Evolutionary conservation across 92 coral and sea anemone species (phyloP).

Genomic region (Bergia sp.): DNA sequence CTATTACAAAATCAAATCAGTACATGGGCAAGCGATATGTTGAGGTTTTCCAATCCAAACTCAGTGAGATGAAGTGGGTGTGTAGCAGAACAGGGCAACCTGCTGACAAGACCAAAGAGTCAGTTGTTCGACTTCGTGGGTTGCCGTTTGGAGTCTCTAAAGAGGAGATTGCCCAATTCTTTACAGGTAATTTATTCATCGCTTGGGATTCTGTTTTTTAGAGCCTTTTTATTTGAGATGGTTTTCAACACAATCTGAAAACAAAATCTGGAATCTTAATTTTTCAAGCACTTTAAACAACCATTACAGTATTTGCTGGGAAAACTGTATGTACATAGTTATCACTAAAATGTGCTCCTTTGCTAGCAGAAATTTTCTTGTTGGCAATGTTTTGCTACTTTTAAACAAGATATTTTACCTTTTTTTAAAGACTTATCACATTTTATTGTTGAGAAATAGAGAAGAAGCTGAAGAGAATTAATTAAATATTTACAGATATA

Average conservation of each 20-base stretch:
- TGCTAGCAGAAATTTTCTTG: no score
- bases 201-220: background rate
- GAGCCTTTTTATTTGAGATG: background rate
- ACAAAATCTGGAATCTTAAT: background rate
- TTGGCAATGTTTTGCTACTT: no score
- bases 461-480: no score
- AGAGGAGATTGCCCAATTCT: slow-evolving; percentile 96
- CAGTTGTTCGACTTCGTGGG: slow-evolving; percentile 94
- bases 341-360: no score
- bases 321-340: no score
- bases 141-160: slow-evolving; percentile 91
- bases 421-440: no score
- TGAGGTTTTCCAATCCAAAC: slow-evolving; percentile 91
- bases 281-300: no score
- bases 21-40: slow-evolving; percentile 97
- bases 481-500: no score
- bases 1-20: slow-evolving; percentile 69
- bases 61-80: slow-evolving; percentile 95
- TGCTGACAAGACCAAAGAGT: slow-evolving; percentile 77
- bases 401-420: no score
- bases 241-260: background rate
- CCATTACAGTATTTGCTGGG: no score
- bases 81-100: slow-evolving; percentile 88
- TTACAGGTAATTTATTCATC: slow-evolving; percentile 69
- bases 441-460: no score